Base-by-base conservation (phyloP, 2,888 invertebrate genomes). In the Cacoxenus indagator region DNA sequence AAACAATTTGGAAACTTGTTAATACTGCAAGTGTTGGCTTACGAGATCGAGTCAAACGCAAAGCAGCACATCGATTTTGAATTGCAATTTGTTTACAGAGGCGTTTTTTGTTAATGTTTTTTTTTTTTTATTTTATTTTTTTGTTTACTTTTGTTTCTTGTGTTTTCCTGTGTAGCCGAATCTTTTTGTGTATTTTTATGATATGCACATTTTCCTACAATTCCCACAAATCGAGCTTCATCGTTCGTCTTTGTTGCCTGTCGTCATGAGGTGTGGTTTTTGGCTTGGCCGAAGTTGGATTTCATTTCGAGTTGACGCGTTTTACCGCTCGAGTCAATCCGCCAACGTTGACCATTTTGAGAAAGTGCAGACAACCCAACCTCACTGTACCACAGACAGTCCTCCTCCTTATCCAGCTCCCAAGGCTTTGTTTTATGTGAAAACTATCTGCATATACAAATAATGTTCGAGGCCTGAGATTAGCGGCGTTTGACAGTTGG, bases 401-500 rank as follows among this genome's bases (percentile, higher is more conserved):
- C 19, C 11, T 9, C 51, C 24, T 51, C 51, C 17, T 51, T 17
- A n/a, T 51, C 17, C 17, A 19, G n/a, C 6, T 17, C 19, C 19
- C 1, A 11, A 11, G 37, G 9, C 14, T 37, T 37, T 37, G 37
- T 14, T 51, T 51, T 17, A 51, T 51, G 17, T 51, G 51, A 22
- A 51, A 51, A 51, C 22, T 51, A 51, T 51, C 51, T 51, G 17
- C 51, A 51, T 51, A 51, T 51, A 22, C 24, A 22, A 9, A 22
- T 19, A 51, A 51, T 51, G 51, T 65, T 65, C 67, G 69, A 67
- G 71, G 72, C 65, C 70, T 71, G 72, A 82, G 79, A 80, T 80
- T 81, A 81, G 78, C n/a, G n/a, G n/a, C 37, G n/a, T 81, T 76
- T 83, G 80, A 80, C 83, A 80, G 80, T 83, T 79, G 80, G 81